These are phyloP conservation scores for Protonibea diacanthus DNA, from an alignment of 2,797 vertebrate species.

Conservation along the genomic window DNA sequence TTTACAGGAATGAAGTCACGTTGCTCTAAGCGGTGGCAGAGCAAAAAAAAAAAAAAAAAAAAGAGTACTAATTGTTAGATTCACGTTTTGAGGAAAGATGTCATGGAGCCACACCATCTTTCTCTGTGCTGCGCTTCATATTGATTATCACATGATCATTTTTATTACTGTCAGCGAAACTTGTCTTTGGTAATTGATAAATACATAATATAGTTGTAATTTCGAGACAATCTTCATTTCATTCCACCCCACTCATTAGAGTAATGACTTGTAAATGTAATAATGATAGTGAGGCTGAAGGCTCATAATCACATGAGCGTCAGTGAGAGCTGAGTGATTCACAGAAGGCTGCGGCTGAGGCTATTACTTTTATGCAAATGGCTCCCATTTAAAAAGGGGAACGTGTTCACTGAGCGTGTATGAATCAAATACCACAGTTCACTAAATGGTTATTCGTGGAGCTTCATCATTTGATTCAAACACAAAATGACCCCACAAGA, in stretches of 20 bases:
- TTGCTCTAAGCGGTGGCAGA: not conserved
- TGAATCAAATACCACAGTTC: conserved; percentile 11
- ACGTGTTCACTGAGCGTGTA: not conserved
- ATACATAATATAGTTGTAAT: conserved; percentile 22
- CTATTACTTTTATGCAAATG: conserved; percentile 30
- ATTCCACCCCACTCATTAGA: conserved; percentile 23
- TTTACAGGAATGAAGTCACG: not conserved
- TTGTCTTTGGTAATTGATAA: conserved; percentile 13
- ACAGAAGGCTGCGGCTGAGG: conserved; percentile 14
- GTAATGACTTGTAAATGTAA: conserved; percentile 40
- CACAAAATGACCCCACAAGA: not conserved
- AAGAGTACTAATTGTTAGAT: not conserved
- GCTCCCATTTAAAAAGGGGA: conserved; percentile 8
- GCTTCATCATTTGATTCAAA: conserved; percentile 8
- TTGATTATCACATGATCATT: not conserved
- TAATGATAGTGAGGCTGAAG: conserved; percentile 23
- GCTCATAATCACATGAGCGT: conserved; percentile 32
- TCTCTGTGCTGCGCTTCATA: not conserved
- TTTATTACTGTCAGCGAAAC: not conserved
- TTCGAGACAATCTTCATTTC: not conserved
- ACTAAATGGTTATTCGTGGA: not conserved
- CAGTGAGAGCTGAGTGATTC: conserved; percentile 25
- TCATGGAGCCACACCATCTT: not conserved
- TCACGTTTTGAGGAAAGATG: not conserved
- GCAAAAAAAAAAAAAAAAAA: not conserved